Conservation (phyloP, 2,888 invertebrate species). For the Standfussiana lucernea region DNA sequence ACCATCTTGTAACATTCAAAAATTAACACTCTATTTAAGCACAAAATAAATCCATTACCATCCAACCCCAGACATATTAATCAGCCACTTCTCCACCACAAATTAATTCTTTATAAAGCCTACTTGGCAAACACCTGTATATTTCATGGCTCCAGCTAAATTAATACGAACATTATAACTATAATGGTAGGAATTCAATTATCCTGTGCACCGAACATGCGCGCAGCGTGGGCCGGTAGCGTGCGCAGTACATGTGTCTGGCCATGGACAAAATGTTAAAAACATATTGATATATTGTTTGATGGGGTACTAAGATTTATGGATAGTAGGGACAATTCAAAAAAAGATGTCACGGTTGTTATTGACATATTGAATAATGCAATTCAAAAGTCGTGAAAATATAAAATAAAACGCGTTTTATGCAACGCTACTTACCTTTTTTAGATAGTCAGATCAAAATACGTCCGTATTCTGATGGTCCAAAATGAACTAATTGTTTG, state of each 20-base stretch:
- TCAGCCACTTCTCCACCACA: slow-evolving; percentile 32
- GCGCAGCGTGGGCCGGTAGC: slow-evolving; percentile 71
- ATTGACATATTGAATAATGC: slow-evolving; percentile 21
- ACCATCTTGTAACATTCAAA: not conserved
- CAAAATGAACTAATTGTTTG: not conserved
- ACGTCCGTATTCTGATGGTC: not conserved
- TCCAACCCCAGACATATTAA: slow-evolving; percentile 46
- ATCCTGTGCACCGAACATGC: slow-evolving; percentile 54
- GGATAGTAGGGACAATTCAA: slow-evolving; percentile 10
- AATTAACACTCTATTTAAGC: not conserved
- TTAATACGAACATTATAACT: slow-evolving; percentile 67
- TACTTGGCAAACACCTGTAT: slow-evolving; percentile 53
- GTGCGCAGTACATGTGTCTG: slow-evolving; percentile 63
- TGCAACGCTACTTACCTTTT: no score
- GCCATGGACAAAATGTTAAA: slow-evolving; percentile 63
- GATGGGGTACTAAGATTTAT: slow-evolving; percentile 51
- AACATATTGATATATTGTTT: slow-evolving; percentile 62
- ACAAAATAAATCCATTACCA: slow-evolving; percentile 52
- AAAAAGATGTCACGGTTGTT: slow-evolving; percentile 28
- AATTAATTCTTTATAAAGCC: slow-evolving; percentile 48
- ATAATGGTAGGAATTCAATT: slow-evolving; percentile 70
- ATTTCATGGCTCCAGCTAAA: slow-evolving; percentile 60
- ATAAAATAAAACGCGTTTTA: no score
- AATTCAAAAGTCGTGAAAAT: no score
- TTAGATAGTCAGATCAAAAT: no score